Evolutionary conservation across 2,113 vertebrate genomes (phyloP), one percentile per base, ranked within the genome.

Genomic region (Thomomys bottae): DNA sequence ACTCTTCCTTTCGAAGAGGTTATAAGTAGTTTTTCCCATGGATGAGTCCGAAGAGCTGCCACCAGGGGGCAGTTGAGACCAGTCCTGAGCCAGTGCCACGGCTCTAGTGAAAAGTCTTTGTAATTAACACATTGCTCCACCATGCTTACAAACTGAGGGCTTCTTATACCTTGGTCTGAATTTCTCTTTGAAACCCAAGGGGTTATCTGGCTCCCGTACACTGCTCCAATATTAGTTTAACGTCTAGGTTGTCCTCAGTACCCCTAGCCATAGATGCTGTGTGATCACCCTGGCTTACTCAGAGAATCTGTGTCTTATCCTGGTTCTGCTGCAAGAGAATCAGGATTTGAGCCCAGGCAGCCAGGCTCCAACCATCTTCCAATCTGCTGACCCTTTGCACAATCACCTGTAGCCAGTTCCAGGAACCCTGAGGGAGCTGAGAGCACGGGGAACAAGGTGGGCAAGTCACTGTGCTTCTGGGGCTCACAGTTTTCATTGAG

Each of bases 31-130:
- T 3, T 34, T 4, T 0, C 2, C 9, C 24, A n/a, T 36, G n/a
- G 26, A 7, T 17, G 15, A 5, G 10, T 34, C 57, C 78, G 5
- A n/a, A 57, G 14, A 3, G 5, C 3, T 3, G 12, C 80, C 96
- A 72, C 80, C 0, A 94, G 93, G 54, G 71, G 93, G 89, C 91
- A 84, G 92, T 91, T 95, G 89, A 96, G 91, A 72, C 96, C 4
- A 0, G 9, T 2, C n/a, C 49, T 54, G 0, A 49, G 15, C 9
- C 18, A 5, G 3, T 18, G 20, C 34, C 28, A 0, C 11, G 5
- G 24, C 9, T 18, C 75, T n/a, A 10, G 30, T 28, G 28, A 82
- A 61, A 76, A 30, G n/a, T n/a, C n/a, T n/a, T 66, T 45, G 30
- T 38, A 83, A 70, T 38, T 6, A 72, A 12, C 78, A 42, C 21